Evolutionary conservation across 2,888 invertebrate genomes (phyloP), one percentile per base, ranked within the genome.

Genomic region (Caenorhabditis sulstoni): DNA sequence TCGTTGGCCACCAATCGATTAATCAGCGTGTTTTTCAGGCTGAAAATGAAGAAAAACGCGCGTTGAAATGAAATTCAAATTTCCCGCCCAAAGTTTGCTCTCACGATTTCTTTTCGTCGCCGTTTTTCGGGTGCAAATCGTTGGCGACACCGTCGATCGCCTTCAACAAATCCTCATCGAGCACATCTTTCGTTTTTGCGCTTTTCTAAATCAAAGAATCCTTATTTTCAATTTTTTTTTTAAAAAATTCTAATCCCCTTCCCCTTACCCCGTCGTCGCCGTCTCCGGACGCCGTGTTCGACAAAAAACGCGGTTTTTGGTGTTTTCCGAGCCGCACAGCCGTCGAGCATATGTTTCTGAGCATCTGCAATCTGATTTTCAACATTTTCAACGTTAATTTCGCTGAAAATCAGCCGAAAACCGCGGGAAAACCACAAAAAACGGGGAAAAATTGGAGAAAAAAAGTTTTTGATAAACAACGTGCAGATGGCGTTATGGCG

Each of bases 1-100:
- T 87, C 86, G 44, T 71, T 80, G 11, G 83, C 70, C 9, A 84
- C 79, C 14, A 85, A 74, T 49, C 79, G 76, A 61, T 80, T 79
- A 16, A 85, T 70, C 16, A 85, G 66, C 14, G 83, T 81, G 49
- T 77, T 80, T 58, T 81, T 83, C 37, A 75, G 45, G 35, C 83
- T 83, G 58, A 50, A 83, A 50, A n/a, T n/a, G n/a, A n/a, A n/a
- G n/a, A n/a, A n/a, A n/a, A n/a, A n/a, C n/a, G n/a, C n/a, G n/a
- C 16, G 11, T n/a, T n/a, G 29, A 29, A 29, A n/a, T n/a, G n/a
- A 29, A 29, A 29, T 29, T 29, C 29, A 29, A 29, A 29, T 29
- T 29, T 29, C 29, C 4, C 29, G 29, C 29, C 29, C n/a, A n/a
- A n/a, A n/a, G n/a, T n/a, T n/a, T 29, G 3, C 29, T 29, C 44